Evolutionary conservation across 2,797 vertebrate genomes (phyloP).

Genomic region (Sarcophilus harrisii): DNA sequence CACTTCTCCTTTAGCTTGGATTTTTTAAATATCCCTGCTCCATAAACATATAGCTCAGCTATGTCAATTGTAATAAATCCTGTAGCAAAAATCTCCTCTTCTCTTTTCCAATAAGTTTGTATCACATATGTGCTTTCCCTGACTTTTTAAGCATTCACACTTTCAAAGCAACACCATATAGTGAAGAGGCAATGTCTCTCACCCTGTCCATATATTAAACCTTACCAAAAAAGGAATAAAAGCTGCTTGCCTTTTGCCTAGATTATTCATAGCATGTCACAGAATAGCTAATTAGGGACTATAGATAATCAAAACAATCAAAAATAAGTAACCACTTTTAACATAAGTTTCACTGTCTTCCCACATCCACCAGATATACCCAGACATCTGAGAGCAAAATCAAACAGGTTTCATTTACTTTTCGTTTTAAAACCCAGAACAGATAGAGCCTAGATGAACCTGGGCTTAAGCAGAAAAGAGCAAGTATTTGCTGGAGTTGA

Average conservation of each 20-base stretch:
- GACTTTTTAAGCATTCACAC: background rate
- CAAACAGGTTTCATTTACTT: background rate
- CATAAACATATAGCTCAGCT: background rate
- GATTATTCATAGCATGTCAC: background rate
- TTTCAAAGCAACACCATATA: background rate
- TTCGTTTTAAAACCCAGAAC: background rate
- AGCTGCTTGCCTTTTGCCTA: background rate
- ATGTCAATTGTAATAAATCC: background rate
- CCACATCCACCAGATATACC: background rate
- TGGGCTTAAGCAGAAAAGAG: no score
- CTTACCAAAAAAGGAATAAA: constrained; percentile 47
- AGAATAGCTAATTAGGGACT: constrained; percentile 4
- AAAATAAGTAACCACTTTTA: background rate
- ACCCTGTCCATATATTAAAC: background rate
- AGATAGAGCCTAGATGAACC: background rate
- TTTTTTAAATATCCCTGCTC: constrained; percentile 21
- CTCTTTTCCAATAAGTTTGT: background rate
- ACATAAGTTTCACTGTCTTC: background rate
- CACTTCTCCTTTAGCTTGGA: constrained; percentile 19
- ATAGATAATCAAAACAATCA: background rate
- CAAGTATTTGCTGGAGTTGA: background rate
- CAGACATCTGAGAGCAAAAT: background rate
- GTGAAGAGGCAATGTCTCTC: background rate
- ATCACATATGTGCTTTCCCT: background rate
- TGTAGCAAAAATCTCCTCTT: background rate